These are phyloP conservation scores for Scomber japonicus DNA, from an alignment of 2,113 vertebrate genomes.

Conservation along the genomic window DNA sequence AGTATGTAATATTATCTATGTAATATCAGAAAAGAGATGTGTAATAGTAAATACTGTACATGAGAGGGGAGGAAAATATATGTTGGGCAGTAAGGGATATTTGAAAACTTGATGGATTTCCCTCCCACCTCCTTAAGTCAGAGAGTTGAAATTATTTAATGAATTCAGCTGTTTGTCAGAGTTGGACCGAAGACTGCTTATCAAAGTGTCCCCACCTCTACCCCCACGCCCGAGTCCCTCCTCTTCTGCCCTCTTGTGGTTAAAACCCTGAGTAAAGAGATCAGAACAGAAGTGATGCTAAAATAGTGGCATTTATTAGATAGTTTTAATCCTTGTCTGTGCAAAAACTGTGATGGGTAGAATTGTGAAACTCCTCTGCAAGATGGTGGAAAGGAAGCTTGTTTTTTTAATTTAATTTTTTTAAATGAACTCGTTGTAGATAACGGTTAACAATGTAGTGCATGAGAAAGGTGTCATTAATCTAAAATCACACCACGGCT, in stretches of 20 bases:
- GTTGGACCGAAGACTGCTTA: not conserved
- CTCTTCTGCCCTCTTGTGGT: constrained; percentile 65
- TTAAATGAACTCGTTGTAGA: not conserved
- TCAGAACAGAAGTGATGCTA: not conserved
- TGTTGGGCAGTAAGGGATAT: not conserved
- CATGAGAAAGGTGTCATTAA: not conserved
- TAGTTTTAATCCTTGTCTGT: not conserved
- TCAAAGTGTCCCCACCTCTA: too few species aligned
- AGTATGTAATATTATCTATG: too few species aligned
- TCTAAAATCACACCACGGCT: constrained; percentile 2
- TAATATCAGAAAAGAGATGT: not conserved
- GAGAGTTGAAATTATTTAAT: not conserved
- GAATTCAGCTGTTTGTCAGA: not conserved
- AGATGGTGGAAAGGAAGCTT: not conserved
- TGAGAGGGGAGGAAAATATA: not conserved
- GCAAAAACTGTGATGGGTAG: not conserved
- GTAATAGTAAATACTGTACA: not conserved
- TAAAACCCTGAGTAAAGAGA: not conserved
- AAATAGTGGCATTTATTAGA: not conserved
- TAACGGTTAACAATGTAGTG: not conserved
- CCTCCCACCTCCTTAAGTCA: not conserved
- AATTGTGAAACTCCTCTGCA: not conserved
- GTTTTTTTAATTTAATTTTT: not conserved
- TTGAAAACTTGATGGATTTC: not conserved
- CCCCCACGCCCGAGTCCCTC: too few species aligned